A percentile compares a stretch with the other conserved stretches of the same genome.
These are phyloP conservation scores for Monarcha castaneiventris DNA, from an alignment of 2,113 vertebrate species.

Conservation along the genomic window DNA sequence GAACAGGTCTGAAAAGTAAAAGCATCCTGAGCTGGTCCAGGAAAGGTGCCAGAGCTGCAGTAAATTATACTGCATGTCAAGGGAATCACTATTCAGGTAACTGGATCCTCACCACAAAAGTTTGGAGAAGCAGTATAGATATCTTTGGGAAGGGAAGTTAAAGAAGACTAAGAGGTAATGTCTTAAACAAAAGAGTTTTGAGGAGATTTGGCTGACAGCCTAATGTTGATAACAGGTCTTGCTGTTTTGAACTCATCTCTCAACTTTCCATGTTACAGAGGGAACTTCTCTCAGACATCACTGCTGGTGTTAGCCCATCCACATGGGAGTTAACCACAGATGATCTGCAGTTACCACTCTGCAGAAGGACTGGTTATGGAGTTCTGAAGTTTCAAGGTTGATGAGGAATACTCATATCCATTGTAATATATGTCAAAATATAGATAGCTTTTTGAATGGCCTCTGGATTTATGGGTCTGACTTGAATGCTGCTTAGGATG, in stretches of 20 bases:
- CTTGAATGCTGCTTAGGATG: not conserved
- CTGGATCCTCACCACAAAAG: not conserved
- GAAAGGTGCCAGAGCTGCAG: not conserved
- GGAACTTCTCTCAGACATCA: not conserved
- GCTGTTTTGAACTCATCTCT: not conserved
- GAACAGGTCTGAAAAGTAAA: not conserved
- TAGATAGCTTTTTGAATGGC: not conserved
- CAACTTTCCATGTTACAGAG: not conserved
- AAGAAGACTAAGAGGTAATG: not conserved
- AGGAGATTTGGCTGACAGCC: not conserved
- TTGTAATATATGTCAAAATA: not conserved
- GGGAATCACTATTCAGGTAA: not conserved
- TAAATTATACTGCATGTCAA: not conserved
- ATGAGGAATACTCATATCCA: not conserved
- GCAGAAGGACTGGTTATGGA: not conserved
- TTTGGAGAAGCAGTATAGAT: not conserved
- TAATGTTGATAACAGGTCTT: not conserved
- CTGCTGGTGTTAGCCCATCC: not conserved
- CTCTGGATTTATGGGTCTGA: not conserved
- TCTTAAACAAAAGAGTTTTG: not conserved
- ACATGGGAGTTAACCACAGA: fast-evolving
- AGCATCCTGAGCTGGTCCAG: not conserved
- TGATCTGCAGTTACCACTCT: not conserved
- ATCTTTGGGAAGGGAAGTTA: not conserved
- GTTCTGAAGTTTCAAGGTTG: not conserved